phyloP scores from a whole-genome alignment of 1,140 invertebrate species.

The Drosophila melanica region DNA sequence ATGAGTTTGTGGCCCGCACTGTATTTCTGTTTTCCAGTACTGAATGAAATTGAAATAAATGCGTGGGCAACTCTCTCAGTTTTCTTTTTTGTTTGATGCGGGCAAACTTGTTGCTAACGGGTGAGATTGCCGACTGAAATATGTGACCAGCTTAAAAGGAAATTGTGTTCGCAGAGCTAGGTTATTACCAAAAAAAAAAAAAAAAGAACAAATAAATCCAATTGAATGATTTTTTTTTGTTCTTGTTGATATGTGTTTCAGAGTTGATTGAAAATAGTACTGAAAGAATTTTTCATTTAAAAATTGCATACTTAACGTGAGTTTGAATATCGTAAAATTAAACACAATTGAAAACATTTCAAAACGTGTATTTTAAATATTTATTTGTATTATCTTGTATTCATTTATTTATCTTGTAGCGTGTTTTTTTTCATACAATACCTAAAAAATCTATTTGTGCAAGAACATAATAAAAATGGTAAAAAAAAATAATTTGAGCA shows the following conservation, averaged over 20 bases:
- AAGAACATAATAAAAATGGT: constrained; percentile 12
- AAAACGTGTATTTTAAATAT: too few relatives aligned
- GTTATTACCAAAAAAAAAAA: not conserved
- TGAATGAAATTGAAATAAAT: constrained; percentile 60
- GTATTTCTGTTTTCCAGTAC: constrained; percentile 9
- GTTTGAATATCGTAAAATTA: too few relatives aligned
- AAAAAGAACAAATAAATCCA: not conserved
- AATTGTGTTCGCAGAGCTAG: constrained; percentile 7
- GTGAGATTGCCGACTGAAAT: constrained; percentile 36
- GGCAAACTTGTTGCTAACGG: constrained; percentile 51
- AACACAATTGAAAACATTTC: too few relatives aligned
- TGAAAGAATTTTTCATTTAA: not conserved
- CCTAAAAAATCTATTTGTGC: too few relatives aligned
- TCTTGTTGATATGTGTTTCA: not conserved
- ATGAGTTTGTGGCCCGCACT: constrained; percentile 53
- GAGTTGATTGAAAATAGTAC: not conserved
- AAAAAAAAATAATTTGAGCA: constrained; percentile 10
- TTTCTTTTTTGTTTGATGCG: not conserved
- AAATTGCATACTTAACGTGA: not conserved
- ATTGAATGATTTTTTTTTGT: too few relatives aligned
- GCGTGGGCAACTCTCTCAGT: constrained; percentile 16
- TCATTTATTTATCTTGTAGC: too few relatives aligned
- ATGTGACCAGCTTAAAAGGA: constrained; percentile 16
- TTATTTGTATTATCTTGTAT: too few relatives aligned
- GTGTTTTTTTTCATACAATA: too few relatives aligned